A percentile compares a stretch with the other conserved stretches of the same genome.
These are phyloP conservation scores for Drosophila flavopinicola DNA, from an alignment of 2,888 invertebrate species.

Conservation along the genomic window DNA sequence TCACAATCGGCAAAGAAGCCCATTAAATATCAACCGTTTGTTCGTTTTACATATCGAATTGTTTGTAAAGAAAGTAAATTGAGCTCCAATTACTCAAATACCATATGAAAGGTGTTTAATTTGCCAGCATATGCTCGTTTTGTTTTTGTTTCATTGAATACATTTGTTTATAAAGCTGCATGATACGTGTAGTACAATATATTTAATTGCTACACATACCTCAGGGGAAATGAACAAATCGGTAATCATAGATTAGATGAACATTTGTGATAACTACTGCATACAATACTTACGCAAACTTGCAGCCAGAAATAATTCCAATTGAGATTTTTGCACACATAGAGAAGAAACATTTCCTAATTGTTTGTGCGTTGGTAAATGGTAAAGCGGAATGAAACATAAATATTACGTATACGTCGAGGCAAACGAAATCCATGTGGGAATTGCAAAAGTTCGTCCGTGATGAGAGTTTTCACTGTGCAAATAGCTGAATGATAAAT, in stretches of 20 bases:
- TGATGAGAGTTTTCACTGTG: slow-evolving; percentile 27
- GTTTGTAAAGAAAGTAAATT: slow-evolving; percentile 52
- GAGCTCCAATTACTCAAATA: slow-evolving; percentile 47
- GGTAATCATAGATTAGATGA: slow-evolving; percentile 72
- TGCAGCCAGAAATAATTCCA: slow-evolving; percentile 51
- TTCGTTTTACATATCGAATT: slow-evolving; percentile 13
- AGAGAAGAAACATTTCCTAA: slow-evolving; percentile 47
- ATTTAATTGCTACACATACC: slow-evolving; percentile 69
- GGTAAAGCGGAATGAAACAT: slow-evolving; percentile 67
- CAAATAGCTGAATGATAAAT: slow-evolving; percentile 66
- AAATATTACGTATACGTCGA: slow-evolving; percentile 74
- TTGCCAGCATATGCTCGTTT: slow-evolving; percentile 42
- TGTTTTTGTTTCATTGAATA: slow-evolving; percentile 65
- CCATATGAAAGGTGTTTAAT: slow-evolving; percentile 46
- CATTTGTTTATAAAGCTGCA: slow-evolving; percentile 51
- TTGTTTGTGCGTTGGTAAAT: slow-evolving; percentile 58
- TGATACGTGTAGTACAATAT: slow-evolving; percentile 11
- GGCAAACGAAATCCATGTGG: slow-evolving; percentile 52
- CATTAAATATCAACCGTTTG: no score
- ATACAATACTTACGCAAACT: slow-evolving; percentile 35
- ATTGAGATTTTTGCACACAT: slow-evolving; percentile 50
- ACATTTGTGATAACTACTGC: slow-evolving; percentile 70
- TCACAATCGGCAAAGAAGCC: no score
- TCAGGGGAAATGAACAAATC: slow-evolving; percentile 48
- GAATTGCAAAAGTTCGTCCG: slow-evolving; percentile 67